Percentiles rank a stretch among this genome's conserved stretches.
phyloP scores from a whole-genome alignment of 1,140 invertebrate species.

The Calosoma granatense region DNA sequence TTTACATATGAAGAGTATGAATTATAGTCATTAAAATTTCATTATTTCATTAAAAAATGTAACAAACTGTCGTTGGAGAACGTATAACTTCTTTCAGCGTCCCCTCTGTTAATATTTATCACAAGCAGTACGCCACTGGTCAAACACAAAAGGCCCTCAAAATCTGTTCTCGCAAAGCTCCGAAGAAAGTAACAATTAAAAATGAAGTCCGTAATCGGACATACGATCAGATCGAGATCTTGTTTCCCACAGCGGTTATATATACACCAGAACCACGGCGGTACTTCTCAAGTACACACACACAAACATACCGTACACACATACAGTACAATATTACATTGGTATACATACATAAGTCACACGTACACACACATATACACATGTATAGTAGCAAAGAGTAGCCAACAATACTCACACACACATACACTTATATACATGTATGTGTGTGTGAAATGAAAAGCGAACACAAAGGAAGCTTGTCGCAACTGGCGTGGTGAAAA shows the following conservation, averaged over 20 bases:
- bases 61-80: not conserved
- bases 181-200: conserved; percentile 9
- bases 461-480: too few relatives aligned
- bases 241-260: not conserved
- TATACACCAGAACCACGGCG: too few relatives aligned
- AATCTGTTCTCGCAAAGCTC: not conserved
- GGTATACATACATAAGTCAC: too few relatives aligned
- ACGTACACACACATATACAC: too few relatives aligned
- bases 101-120: not conserved
- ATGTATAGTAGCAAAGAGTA: too few relatives aligned
- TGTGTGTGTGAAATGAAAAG: too few relatives aligned
- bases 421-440: too few relatives aligned
- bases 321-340: too few relatives aligned
- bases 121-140: not conserved
- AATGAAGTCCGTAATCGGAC: not conserved
- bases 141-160: not conserved
- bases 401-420: too few relatives aligned
- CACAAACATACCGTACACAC: not conserved
- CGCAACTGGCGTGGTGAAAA: too few relatives aligned
- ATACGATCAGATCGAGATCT: not conserved
- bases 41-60: not conserved
- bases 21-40: too few relatives aligned
- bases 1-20: too few relatives aligned
- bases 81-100: not conserved
- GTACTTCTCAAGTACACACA: not conserved